phyloP scores from a whole-genome alignment of 2,797 vertebrate genomes.

The Enteromius radiatus region DNA sequence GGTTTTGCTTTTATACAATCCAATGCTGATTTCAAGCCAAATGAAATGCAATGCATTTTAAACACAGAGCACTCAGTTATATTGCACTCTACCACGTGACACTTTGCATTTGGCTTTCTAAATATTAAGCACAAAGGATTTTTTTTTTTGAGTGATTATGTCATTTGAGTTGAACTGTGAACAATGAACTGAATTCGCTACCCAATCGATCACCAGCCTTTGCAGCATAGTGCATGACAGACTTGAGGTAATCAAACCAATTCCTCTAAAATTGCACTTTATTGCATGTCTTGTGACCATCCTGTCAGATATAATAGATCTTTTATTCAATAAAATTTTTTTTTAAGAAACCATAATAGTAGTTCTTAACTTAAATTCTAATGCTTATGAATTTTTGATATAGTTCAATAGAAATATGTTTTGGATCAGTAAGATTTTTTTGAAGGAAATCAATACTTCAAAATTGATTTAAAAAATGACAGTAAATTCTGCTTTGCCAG shows the following conservation, averaged over 20 bases:
- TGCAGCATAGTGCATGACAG: background rate
- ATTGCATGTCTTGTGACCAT: background rate
- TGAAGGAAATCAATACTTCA: background rate
- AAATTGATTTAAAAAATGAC: background rate
- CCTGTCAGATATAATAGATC: background rate
- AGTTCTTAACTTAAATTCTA: background rate
- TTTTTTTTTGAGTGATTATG: conserved; percentile 20
- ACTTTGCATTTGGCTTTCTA: background rate
- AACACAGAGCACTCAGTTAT: conserved; percentile 23
- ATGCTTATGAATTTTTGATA: too few relatives aligned
- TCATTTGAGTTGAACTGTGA: too few relatives aligned
- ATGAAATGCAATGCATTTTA: conserved; percentile 17
- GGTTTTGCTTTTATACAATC: conserved; percentile 5
- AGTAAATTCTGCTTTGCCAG: background rate
- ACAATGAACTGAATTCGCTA: background rate
- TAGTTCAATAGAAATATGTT: background rate
- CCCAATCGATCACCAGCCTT: background rate
- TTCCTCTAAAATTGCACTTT: background rate
- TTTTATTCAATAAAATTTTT: background rate
- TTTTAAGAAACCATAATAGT: background rate
- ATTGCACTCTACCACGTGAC: conserved; percentile 19
- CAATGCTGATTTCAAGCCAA: conserved; percentile 11
- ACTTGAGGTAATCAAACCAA: background rate
- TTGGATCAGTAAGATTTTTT: background rate
- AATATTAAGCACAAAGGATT: background rate